phyloP scores from a whole-genome alignment of 1,140 invertebrate species.

The Pararge aegeria region DNA sequence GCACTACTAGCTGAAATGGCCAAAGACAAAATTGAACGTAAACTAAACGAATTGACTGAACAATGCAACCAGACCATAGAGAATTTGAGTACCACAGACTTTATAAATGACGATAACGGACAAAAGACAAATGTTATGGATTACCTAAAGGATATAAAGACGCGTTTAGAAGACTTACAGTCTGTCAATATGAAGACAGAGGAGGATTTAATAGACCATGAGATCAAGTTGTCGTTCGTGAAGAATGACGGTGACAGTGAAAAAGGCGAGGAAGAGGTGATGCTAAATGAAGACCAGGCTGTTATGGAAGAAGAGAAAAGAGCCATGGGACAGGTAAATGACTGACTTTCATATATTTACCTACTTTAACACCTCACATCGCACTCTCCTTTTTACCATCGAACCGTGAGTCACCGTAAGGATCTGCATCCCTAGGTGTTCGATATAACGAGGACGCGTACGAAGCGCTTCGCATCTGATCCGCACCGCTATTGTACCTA shows the following conservation, averaged over 20 bases:
- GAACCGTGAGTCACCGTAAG: no score
- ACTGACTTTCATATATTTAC: no score
- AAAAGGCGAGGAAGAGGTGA: slow-evolving; percentile 49
- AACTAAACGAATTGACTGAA: slow-evolving; percentile 83
- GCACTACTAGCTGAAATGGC: slow-evolving; percentile 82
- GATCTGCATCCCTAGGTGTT: no score
- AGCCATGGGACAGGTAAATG: slow-evolving; percentile 81
- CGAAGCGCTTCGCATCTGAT: no score
- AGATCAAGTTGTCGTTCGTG: slow-evolving; percentile 70
- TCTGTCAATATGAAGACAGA: slow-evolving; percentile 79
- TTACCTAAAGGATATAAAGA: slow-evolving; percentile 79
- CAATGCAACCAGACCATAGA: slow-evolving; percentile 81
- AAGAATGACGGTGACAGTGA: slow-evolving; percentile 52
- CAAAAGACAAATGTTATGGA: slow-evolving; percentile 58
- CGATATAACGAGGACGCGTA: no score
- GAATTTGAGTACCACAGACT: slow-evolving; percentile 61
- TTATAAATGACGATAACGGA: slow-evolving; percentile 42
- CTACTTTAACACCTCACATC: no score
- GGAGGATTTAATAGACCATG: slow-evolving; percentile 80
- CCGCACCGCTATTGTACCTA: no score
- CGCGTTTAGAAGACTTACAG: slow-evolving; percentile 76
- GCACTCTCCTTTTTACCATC: no score
- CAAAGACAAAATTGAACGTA: slow-evolving; percentile 84
- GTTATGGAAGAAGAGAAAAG: slow-evolving; percentile 83
- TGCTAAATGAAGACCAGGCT: slow-evolving; percentile 76